Evolutionary conservation across 2,888 invertebrate species (phyloP).

Genomic region (Maniola hyperantus): DNA sequence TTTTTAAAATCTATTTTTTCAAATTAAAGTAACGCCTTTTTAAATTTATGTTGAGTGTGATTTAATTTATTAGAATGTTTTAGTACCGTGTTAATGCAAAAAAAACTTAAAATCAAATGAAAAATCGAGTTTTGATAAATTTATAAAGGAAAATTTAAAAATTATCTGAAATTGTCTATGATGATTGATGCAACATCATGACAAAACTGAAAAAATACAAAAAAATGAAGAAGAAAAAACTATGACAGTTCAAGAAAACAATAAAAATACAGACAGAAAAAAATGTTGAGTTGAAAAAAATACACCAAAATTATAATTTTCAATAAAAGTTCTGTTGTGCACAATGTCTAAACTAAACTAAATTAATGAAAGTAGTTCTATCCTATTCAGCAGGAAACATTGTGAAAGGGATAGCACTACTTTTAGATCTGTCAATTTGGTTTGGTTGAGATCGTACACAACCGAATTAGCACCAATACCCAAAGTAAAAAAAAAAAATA

Average conservation of each 20-base stretch:
- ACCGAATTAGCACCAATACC: no score
- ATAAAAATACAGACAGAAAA: neutral
- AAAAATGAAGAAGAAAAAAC: neutral
- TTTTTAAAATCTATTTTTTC: neutral
- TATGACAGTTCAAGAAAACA: neutral
- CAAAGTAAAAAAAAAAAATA: neutral
- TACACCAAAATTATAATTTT: neutral
- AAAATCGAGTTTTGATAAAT: neutral
- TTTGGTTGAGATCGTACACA: no score
- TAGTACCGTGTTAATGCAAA: neutral
- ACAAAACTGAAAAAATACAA: neutral
- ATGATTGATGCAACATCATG: no score
- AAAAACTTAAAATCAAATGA: neutral
- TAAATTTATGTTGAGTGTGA: neutral
- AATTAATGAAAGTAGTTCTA: no score
- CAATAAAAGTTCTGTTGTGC: no score
- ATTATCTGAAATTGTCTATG: neutral
- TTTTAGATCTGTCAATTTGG: no score
- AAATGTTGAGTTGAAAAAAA: neutral
- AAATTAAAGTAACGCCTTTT: conserved; percentile 23
- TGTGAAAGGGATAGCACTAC: no score
- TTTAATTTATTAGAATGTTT: neutral
- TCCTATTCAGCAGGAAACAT: no score
- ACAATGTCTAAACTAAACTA: no score
- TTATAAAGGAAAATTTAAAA: neutral